Conservation (phyloP, 1,140 invertebrate species). For the Steinernema khuongi region DNA sequence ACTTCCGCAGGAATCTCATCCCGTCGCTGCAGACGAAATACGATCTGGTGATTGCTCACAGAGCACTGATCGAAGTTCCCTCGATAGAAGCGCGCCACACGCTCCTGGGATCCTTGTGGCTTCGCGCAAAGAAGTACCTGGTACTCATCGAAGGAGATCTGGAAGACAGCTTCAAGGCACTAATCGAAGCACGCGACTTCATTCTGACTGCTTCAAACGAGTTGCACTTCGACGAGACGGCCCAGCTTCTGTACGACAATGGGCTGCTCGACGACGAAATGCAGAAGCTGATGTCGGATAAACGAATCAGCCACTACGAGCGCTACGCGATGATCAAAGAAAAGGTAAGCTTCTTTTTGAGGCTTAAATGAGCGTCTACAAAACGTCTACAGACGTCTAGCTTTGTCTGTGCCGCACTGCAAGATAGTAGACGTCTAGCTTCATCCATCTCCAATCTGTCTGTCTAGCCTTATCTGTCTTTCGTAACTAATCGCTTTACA, state of each 20-base stretch:
- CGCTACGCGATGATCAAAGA: slow-evolving; percentile 43
- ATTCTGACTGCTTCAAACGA: slow-evolving; percentile 38
- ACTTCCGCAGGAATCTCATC: slow-evolving; percentile 37
- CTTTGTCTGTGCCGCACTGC: no score
- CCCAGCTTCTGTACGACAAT: slow-evolving; percentile 26
- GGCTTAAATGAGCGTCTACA: no score
- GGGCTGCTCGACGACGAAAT: slow-evolving; percentile 33
- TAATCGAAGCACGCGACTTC: slow-evolving; percentile 48
- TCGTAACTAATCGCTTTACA: not conserved
- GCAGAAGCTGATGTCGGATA: slow-evolving; percentile 35
- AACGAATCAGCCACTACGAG: slow-evolving; percentile 35
- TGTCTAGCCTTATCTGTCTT: not conserved
- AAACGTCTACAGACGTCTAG: no score
- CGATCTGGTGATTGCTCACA: slow-evolving; percentile 47
- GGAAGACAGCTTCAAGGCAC: slow-evolving; percentile 39
- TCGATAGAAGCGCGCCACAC: slow-evolving; percentile 38
- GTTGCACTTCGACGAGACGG: slow-evolving; percentile 28
- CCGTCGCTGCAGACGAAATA: slow-evolving; percentile 45
- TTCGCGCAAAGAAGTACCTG: slow-evolving; percentile 48
- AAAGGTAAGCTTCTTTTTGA: slow-evolving; percentile 24
- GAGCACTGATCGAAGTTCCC: slow-evolving; percentile 42
- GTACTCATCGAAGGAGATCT: slow-evolving; percentile 46
- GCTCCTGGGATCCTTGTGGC: slow-evolving; percentile 40
- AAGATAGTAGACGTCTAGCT: no score
- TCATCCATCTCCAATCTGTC: no score